Evolutionary conservation across 2,113 vertebrate genomes (phyloP).

Genomic region (Dicrurus megarhynchus): DNA sequence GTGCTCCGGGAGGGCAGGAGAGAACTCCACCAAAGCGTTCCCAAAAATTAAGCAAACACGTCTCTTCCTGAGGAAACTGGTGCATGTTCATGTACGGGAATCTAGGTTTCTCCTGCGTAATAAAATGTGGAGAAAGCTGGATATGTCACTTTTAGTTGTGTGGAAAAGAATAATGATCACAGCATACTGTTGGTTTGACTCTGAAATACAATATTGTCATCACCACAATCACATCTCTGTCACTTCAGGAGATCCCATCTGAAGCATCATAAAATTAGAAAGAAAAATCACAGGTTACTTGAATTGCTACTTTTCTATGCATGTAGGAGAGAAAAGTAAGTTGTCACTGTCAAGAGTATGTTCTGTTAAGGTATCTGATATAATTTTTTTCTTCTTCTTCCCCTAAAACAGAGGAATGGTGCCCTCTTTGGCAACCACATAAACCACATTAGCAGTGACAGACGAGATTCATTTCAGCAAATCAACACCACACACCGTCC

Average conservation of each 20-base stretch:
- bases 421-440: slow-evolving; percentile 96
- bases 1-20: not conserved
- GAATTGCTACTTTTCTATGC: slow-evolving; percentile 24
- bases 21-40: not conserved
- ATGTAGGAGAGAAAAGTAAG: slow-evolving; percentile 39
- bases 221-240: not conserved
- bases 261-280: slow-evolving; percentile 17
- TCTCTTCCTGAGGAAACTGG: not conserved
- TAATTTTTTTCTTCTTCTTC: slow-evolving; percentile 73
- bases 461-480: slow-evolving; percentile 87
- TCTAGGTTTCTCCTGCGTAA: not conserved
- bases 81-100: not conserved
- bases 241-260: slow-evolving; percentile 24
- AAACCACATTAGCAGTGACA: slow-evolving; percentile 91
- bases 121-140: slow-evolving; percentile 1
- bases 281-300: slow-evolving; percentile 30
- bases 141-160: not conserved
- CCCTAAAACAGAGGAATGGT: slow-evolving; percentile 89
- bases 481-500: slow-evolving; percentile 96
- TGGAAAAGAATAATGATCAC: slow-evolving; percentile 8
- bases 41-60: not conserved
- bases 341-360: not conserved
- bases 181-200: not conserved
- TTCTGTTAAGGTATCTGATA: not conserved
- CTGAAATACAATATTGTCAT: not conserved